Evolutionary conservation across 2,113 vertebrate species (phyloP), one percentile per base, ranked within the genome.

Genomic region (Aldabrachelys gigantea): DNA sequence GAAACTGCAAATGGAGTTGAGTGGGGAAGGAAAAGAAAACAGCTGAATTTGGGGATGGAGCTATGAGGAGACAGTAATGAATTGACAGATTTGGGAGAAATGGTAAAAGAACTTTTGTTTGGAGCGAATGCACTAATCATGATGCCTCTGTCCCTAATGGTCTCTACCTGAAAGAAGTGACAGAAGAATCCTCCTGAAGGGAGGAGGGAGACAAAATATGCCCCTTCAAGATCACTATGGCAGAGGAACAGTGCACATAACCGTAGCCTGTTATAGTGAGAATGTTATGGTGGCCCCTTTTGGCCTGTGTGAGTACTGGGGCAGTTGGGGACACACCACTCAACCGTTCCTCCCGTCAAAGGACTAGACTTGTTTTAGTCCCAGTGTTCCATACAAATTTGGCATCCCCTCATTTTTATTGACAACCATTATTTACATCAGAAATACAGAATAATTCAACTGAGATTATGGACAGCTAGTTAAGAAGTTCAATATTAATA

Each of bases 381-480:
- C 91, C 95, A 93, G 94, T 94, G 87, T 94, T 29, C 80, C 83
- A 72, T 25, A 82, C 10, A 78, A 53, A 84, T 94, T 88, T 96
- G 95, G 96, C 94, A 91, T 82, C 76, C 25, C 62, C 94, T 94
- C 62, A 29, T 93, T 97, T 95, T 93, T 90, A 96, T 96, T 96
- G 95, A 96, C 85, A 56, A n/a, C 83, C 95, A 87, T 94, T 84
- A 91, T 90, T 94, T 91, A 82, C 90, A 90, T 85, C 0, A 5
- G 95, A 94, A 96, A 89, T 86, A 92, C 93, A 92, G 80, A 96
- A 97, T 94, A 96, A 96, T 96, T 85, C 52, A 80, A 49, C 44
- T 91, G 80, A 94, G 92, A 85, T 92, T 93, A 89, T 22, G 80
- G 72, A 82, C 8, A 4, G 13, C 56, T 89, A 87, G 81, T 92